phyloP scores from a whole-genome alignment of 2,888 invertebrate species.

The Ctenicera cuprea region DNA sequence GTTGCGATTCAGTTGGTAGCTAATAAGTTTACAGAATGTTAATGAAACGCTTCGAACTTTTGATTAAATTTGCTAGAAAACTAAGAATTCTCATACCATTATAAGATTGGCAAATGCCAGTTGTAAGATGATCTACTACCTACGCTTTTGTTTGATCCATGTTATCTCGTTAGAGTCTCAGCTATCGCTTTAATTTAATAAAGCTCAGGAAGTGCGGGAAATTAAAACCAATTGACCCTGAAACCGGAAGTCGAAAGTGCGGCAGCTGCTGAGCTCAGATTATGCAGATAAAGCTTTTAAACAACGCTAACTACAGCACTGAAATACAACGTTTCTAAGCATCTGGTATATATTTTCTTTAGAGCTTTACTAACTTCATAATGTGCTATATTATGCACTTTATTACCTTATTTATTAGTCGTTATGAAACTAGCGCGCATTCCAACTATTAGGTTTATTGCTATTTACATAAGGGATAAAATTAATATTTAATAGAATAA shows the following conservation, averaged over 20 bases:
- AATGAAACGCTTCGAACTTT: constrained; percentile 54
- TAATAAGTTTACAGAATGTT: constrained; percentile 55
- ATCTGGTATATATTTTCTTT: constrained; percentile 44
- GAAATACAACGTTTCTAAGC: constrained; percentile 42
- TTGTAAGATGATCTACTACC: constrained; percentile 38
- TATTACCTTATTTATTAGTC: constrained; percentile 39
- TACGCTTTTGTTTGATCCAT: constrained; percentile 46
- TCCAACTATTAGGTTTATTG: constrained; percentile 12
- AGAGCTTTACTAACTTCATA: constrained; percentile 43
- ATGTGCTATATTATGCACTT: constrained; percentile 42
- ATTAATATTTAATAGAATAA: no score
- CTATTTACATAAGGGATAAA: no score
- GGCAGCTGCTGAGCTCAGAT: constrained; percentile 55
- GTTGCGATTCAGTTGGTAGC: constrained; percentile 52
- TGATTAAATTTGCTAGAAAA: constrained; percentile 53
- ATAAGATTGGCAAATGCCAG: constrained; percentile 44
- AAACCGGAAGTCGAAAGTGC: constrained; percentile 57
- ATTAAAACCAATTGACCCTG: constrained; percentile 60
- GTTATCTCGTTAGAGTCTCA: constrained; percentile 54
- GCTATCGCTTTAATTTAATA: constrained; percentile 56
- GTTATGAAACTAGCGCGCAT: constrained; percentile 28
- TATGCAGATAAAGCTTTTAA: constrained; percentile 57
- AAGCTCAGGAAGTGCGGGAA: constrained; percentile 57
- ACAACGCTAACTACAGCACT: constrained; percentile 44
- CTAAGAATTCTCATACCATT: constrained; percentile 44